phyloP scores from a whole-genome alignment of 2,113 vertebrate genomes.

The Peromyscus californicus region DNA sequence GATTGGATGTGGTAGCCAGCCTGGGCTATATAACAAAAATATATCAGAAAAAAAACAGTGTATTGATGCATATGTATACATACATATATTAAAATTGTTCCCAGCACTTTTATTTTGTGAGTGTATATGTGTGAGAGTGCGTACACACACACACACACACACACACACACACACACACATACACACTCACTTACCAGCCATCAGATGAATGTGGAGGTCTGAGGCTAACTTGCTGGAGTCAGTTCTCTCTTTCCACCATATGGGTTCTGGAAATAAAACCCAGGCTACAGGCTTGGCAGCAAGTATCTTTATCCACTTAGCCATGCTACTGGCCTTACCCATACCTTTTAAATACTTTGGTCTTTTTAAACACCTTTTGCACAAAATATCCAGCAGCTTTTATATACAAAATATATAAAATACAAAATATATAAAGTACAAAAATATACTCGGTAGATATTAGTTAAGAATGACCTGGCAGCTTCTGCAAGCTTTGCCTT shows the following conservation, averaged over 20 bases:
- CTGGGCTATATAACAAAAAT: not conserved
- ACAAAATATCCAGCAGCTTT: conserved; percentile 30
- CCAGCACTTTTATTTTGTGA: not conserved
- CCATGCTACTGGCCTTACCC: not conserved
- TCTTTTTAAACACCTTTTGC: not conserved
- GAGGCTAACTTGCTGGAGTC: not conserved
- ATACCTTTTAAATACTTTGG: not conserved
- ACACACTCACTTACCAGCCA: not conserved
- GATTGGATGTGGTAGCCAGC: not conserved
- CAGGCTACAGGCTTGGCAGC: not conserved
- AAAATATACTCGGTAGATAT: not conserved
- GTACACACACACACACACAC: not conserved
- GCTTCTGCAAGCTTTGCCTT: not conserved
- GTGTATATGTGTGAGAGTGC: not conserved
- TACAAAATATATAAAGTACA: too few relatives aligned
- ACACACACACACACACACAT: not conserved
- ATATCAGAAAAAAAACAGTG: not conserved
- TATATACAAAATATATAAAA: too few relatives aligned
- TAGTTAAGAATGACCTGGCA: not conserved
- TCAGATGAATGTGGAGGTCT: not conserved
- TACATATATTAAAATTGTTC: not conserved
- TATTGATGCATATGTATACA: not conserved
- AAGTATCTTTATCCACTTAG: not conserved
- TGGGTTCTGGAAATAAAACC: too few relatives aligned
- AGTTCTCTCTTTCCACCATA: not conserved